Percentiles rank a stretch among this genome's conserved stretches.
phyloP scores from a whole-genome alignment of 2,113 vertebrate genomes.

The Colistium nudipinnis region DNA sequence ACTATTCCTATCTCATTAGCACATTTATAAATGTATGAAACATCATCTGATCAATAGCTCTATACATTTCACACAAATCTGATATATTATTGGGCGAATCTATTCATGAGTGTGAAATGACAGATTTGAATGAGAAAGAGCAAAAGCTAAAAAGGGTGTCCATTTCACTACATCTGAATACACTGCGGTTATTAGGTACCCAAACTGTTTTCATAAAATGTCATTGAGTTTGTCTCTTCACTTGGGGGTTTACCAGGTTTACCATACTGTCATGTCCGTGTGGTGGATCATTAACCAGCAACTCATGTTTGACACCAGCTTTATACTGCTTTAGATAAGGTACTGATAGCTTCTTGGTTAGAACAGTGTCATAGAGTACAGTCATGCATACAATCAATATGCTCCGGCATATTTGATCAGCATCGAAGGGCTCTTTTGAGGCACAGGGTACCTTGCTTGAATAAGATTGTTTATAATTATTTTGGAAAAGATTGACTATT shows the following conservation, averaged over 20 bases:
- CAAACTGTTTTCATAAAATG: not conserved
- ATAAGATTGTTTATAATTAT: not conserved
- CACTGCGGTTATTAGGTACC: no score
- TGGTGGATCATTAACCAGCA: slow-evolving; percentile 69
- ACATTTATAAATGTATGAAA: no score
- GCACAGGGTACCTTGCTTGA: not conserved
- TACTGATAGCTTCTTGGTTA: slow-evolving; percentile 34
- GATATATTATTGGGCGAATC: no score
- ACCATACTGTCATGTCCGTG: slow-evolving; percentile 16
- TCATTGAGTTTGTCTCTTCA: not conserved
- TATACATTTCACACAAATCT: no score
- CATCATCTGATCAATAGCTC: no score
- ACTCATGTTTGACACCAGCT: slow-evolving; percentile 56
- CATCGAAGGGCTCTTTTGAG: not conserved
- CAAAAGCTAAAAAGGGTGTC: no score
- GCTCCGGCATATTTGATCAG: slow-evolving; percentile 3
- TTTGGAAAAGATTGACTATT: not conserved
- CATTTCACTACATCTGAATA: not conserved
- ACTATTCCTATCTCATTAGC: no score
- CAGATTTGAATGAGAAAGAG: not conserved
- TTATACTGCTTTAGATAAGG: slow-evolving; percentile 67
- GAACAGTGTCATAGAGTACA: slow-evolving; percentile 44
- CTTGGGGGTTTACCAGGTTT: slow-evolving; percentile 30
- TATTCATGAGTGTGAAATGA: no score
- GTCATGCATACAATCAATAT: slow-evolving; percentile 3